These are phyloP conservation scores for Oscheius sp. DNA, from an alignment of 1,140 invertebrate species.

Conservation along the genomic window DNA sequence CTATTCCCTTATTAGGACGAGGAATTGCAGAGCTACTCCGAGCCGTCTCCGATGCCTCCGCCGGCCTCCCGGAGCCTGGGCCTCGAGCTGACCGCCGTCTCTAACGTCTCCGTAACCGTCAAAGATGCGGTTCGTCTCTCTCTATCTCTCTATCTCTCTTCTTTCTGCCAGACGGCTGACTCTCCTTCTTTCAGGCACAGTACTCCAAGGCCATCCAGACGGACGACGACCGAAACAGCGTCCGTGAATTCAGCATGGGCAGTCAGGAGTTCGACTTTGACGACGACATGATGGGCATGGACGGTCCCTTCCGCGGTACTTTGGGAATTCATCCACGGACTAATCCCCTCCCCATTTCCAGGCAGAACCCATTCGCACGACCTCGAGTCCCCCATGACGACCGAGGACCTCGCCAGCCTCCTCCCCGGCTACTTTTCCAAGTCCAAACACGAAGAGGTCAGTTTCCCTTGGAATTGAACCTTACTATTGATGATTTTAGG, in stretches of 20 bases:
- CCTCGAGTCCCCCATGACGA: conserved; percentile 16
- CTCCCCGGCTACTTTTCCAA: background rate
- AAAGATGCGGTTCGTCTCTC: background rate
- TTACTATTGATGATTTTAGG: too few relatives aligned
- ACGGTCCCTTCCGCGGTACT: conserved; percentile 6
- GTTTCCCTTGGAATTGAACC: too few relatives aligned
- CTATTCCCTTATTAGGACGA: too few relatives aligned
- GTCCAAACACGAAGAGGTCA: background rate
- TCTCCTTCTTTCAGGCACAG: conserved; percentile 13
- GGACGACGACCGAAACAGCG: conserved; percentile 36
- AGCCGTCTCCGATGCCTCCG: too few relatives aligned
- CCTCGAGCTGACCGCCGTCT: background rate
- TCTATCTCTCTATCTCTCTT: background rate
- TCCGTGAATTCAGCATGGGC: conserved; percentile 33
- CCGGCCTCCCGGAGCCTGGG: background rate
- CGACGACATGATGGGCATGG: conserved; percentile 27
- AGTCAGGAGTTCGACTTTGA: conserved; percentile 42
- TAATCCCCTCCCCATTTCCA: background rate
- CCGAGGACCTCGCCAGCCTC: background rate
- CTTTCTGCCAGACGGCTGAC: too few relatives aligned
- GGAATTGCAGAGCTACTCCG: too few relatives aligned
- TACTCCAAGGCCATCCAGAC: conserved; percentile 44
- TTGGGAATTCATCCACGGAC: background rate
- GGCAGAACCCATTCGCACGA: conserved; percentile 11
- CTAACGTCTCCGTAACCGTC: background rate